Evolutionary conservation across 2,113 vertebrate species (phyloP).

Genomic region (Raphicerus campestris): DNA sequence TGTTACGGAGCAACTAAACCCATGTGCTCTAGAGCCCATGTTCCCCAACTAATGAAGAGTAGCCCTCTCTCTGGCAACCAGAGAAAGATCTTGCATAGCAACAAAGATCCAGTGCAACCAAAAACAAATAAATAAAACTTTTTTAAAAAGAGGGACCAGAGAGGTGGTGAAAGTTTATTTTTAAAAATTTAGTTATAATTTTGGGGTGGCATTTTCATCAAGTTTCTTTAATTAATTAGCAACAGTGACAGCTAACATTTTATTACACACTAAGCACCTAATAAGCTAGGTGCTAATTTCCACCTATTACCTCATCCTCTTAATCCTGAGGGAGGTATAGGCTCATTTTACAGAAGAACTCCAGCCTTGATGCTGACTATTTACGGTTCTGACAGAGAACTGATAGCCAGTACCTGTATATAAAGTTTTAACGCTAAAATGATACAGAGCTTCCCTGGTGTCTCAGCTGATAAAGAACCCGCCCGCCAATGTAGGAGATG

Average conservation of each 20-base stretch:
- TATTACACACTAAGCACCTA: neutral
- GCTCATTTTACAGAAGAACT: conserved; percentile 12
- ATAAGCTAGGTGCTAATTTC: neutral
- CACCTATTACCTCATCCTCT: conserved; percentile 5
- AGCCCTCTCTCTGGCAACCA: neutral
- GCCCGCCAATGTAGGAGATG: neutral
- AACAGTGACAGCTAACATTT: neutral
- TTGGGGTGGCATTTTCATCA: neutral
- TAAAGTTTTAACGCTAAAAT: neutral
- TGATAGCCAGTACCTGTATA: neutral
- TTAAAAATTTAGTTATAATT: neutral
- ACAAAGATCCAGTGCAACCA: neutral
- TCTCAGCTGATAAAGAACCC: neutral
- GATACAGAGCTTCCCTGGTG: neutral
- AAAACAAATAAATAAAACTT: neutral
- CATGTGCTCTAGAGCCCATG: neutral
- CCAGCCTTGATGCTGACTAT: neutral
- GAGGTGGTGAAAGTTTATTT: neutral
- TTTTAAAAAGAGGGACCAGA: neutral
- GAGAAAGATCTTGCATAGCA: neutral
- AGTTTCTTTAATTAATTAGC: conserved; percentile 28
- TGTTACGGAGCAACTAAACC: neutral
- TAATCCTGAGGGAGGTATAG: neutral
- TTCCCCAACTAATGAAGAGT: neutral
- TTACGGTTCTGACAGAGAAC: neutral